Base-by-base conservation (phyloP, 2,888 invertebrate species). In the Drymonia ruficornis region DNA sequence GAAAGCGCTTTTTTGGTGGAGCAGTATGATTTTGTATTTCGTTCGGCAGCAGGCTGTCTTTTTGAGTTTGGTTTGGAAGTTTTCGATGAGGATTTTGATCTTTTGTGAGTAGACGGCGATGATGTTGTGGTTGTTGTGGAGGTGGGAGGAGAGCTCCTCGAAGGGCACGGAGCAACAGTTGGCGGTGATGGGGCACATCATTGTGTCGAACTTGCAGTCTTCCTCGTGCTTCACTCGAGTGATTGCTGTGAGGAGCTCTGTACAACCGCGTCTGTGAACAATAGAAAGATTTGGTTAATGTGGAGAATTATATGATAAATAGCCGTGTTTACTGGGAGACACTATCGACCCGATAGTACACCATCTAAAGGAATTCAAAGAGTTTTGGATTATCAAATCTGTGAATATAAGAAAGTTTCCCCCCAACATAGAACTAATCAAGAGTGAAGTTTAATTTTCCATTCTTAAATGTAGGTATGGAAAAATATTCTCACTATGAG, bases 101-200 rank as follows among this genome's bases (percentile, higher is more conserved):
- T 91, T 92, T 61, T 91, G 90, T 1, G 93, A 90, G 75, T 91
- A 91, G 48, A 92, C 90, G 1, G 92, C 91, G 53, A 90, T 91
- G 60, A 91, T 86, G 65, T 86, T 89, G 80, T 93, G 93, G 23
- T 69, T 84, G 5, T 76, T 70, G 55, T 89, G 88, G 29, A 93
- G 81, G 63, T 93, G 93, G 3, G 76, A 73, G 18, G 90, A 81
- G 1, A 93, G 81, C 70, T 91, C 91, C 63, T 91, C 90, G 74
- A 90, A 91, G 23, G 89, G 83, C 1, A 91, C 73, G 3, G 89
- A 77, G 63, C 86, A 87, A 80, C 93, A 93, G 70, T 85, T 89
- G 19, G 87, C 80, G n/a, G 88, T 82, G 63, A 92, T 83, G 9
- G 93, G 93, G 50, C 93, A 93, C 56, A 79, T 78, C 86, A 93